Percentiles rank a stretch among this genome's conserved stretches.
Evolutionary conservation across 2,113 vertebrate genomes (phyloP).

Genomic region (Phoxinus phoxinus): DNA sequence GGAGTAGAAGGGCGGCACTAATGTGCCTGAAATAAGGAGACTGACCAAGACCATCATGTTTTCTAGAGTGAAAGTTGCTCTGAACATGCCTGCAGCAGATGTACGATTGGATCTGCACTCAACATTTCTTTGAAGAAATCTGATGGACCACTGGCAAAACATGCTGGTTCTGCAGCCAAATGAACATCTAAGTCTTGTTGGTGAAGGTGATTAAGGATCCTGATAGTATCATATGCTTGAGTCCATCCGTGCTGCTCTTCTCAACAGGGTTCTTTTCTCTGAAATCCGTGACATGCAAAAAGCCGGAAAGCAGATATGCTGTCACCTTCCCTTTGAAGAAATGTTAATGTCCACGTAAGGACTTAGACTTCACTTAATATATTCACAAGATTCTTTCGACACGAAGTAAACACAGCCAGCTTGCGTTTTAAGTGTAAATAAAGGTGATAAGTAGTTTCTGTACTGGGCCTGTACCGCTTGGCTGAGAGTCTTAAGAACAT

Average conservation of each 20-base stretch:
- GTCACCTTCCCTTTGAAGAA: background rate
- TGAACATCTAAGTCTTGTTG: background rate
- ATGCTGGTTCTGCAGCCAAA: background rate
- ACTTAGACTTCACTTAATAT: background rate
- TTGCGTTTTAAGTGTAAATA: background rate
- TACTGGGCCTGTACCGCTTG: conserved; percentile 47
- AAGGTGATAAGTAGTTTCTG: conserved; percentile 52
- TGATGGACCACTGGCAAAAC: background rate
- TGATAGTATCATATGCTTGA: background rate
- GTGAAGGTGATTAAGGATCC: background rate
- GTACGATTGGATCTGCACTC: background rate
- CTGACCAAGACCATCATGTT: background rate
- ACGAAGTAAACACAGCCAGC: conserved; percentile 50
- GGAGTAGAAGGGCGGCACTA: background rate
- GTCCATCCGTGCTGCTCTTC: background rate
- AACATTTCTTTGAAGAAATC: background rate
- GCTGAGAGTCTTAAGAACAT: conserved; percentile 56
- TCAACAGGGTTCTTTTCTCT: conserved; percentile 2
- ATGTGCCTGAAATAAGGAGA: background rate
- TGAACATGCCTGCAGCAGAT: conserved; percentile 13
- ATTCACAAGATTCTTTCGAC: conserved; percentile 7
- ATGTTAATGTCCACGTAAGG: background rate
- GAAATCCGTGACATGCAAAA: conserved; percentile 2
- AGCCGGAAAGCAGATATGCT: conserved; percentile 16
- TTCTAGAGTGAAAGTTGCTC: conserved; percentile 1